Conservation (phyloP, 2,113 vertebrate species). For the Nothoprocta pentlandii region DNA sequence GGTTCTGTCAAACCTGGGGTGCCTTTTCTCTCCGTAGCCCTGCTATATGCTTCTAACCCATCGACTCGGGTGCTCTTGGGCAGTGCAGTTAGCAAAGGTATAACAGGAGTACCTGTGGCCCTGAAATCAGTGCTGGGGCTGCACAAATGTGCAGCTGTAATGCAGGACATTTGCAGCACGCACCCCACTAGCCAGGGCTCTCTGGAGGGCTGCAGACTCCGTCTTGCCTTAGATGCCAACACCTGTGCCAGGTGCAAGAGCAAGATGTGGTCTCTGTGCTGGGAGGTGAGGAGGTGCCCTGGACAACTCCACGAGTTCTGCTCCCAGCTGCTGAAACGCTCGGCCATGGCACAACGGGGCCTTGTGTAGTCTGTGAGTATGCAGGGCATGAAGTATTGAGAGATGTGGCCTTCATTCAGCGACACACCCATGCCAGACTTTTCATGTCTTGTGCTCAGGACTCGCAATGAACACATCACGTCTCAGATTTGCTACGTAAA, state of each 20-base stretch:
- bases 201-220: not conserved
- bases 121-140: not conserved
- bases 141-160: not conserved
- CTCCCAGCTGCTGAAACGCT: not conserved
- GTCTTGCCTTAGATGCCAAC: not conserved
- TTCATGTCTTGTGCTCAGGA: not conserved
- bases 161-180: too few relatives aligned
- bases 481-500: not conserved
- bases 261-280: not conserved
- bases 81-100: not conserved
- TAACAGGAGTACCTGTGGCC: not conserved
- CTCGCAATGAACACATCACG: rapidly evolving
- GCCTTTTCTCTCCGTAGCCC: not conserved
- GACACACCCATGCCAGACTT: not conserved
- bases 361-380: not conserved
- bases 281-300: not conserved
- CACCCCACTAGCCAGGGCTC: not conserved
- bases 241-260: not conserved
- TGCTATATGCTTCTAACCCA: rapidly evolving
- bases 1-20: not conserved
- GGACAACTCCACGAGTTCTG: not conserved
- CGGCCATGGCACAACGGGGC: not conserved
- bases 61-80: not conserved
- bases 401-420: not conserved
- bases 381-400: not conserved